phyloP scores from a whole-genome alignment of 2,797 vertebrate genomes.

The Chrysolophus pictus region DNA sequence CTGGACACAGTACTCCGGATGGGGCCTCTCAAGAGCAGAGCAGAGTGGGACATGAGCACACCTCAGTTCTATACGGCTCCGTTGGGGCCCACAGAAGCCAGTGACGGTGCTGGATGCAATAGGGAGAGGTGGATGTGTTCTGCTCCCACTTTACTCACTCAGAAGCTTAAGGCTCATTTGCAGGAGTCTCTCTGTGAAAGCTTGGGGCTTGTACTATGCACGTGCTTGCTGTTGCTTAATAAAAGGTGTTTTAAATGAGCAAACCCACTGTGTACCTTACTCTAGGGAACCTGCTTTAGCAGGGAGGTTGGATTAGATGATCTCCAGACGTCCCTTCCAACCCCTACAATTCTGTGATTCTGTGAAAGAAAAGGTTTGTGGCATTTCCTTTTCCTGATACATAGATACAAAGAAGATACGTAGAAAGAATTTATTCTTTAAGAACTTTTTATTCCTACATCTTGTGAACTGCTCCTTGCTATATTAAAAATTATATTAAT shows the following conservation, averaged over 20 bases:
- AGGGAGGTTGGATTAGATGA: too few relatives aligned
- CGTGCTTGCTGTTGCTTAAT: neutral
- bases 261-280: neutral
- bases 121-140: accelerated
- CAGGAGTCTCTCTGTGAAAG: neutral
- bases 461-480: neutral
- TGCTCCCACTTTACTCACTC: neutral
- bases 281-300: too few relatives aligned
- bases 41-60: neutral
- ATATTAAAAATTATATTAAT: neutral
- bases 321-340: too few relatives aligned
- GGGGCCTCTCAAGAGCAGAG: too few relatives aligned
- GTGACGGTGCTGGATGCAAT: neutral
- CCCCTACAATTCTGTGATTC: too few relatives aligned
- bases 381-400: neutral
- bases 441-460: neutral
- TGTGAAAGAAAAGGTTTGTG: neutral
- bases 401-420: neutral
- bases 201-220: neutral
- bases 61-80: accelerated
- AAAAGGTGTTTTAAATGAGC: neutral
- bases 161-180: neutral
- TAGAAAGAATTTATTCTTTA: neutral
- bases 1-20: too few relatives aligned
- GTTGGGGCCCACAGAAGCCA: neutral